phyloP scores from a whole-genome alignment of 2,888 invertebrate species.

The Resseliella maxima region DNA sequence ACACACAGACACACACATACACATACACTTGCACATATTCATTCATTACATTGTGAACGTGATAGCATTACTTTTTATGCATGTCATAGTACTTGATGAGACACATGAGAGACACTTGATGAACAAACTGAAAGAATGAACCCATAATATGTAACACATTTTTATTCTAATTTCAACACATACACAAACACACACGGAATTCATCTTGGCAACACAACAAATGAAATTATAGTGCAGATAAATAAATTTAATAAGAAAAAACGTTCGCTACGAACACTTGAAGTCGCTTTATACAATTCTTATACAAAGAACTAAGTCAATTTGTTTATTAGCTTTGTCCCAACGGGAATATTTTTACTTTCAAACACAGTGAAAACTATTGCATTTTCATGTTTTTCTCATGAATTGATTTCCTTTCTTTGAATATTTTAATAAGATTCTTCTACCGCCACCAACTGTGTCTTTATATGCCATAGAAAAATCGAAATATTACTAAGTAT shows the following conservation, averaged over 20 bases:
- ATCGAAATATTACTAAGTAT: too few relatives aligned
- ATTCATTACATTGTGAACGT: constrained; percentile 14
- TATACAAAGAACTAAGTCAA: neutral
- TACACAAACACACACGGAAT: neutral
- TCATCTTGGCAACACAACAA: neutral
- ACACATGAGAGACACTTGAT: constrained; percentile 37
- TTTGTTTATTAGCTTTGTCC: neutral
- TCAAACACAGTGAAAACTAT: too few relatives aligned
- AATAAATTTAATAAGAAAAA: neutral
- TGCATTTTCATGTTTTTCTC: too few relatives aligned
- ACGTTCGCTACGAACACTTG: neutral
- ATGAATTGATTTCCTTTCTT: too few relatives aligned
- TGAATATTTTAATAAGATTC: too few relatives aligned
- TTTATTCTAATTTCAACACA: neutral
- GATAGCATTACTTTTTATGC: constrained; percentile 28
- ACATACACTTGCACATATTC: neutral
- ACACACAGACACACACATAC: neutral
- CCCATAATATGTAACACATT: neutral
- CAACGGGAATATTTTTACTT: neutral
- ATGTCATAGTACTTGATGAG: constrained; percentile 41
- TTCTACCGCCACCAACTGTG: too few relatives aligned
- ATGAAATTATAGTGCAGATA: neutral
- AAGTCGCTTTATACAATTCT: neutral
- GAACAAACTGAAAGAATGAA: constrained; percentile 40
- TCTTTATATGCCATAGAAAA: too few relatives aligned